A percentile compares a stretch with the other conserved stretches of the same genome.
Conservation (phyloP, 2,797 vertebrate species). For the Tenualosa thibaudeaui region DNA sequence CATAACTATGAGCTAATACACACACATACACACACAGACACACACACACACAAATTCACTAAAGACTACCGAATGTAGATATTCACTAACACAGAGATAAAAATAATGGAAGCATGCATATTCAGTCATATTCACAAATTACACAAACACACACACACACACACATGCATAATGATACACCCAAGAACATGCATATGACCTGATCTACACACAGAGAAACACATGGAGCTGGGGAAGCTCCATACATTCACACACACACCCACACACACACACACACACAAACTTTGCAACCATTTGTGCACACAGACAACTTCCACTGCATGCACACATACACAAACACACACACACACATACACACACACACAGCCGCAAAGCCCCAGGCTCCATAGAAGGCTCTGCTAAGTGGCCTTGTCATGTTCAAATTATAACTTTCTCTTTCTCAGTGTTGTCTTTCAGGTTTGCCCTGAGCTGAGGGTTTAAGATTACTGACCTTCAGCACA, state of each 20-base stretch:
- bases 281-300: neutral
- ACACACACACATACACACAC: neutral
- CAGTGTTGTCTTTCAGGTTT: constrained; percentile 29
- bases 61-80: constrained; percentile 60
- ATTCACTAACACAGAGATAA: constrained; percentile 34
- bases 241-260: constrained; percentile 35
- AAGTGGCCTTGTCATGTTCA: constrained; percentile 48
- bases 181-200: neutral
- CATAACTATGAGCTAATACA: constrained; percentile 9
- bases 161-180: neutral
- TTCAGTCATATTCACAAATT: neutral
- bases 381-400: constrained; percentile 34
- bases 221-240: neutral
- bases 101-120: neutral
- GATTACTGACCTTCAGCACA: constrained; percentile 19
- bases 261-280: constrained; percentile 24
- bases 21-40: neutral
- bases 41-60: constrained; percentile 57
- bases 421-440: constrained; percentile 38
- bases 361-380: neutral
- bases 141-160: constrained; percentile 23
- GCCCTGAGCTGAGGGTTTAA: neutral
- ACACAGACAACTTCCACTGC: neutral
- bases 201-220: too few species aligned
- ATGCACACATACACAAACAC: neutral